Evolutionary conservation across 2,797 vertebrate genomes (phyloP), one percentile per base, ranked within the genome.

Genomic region (Pelodytes ibericus): DNA sequence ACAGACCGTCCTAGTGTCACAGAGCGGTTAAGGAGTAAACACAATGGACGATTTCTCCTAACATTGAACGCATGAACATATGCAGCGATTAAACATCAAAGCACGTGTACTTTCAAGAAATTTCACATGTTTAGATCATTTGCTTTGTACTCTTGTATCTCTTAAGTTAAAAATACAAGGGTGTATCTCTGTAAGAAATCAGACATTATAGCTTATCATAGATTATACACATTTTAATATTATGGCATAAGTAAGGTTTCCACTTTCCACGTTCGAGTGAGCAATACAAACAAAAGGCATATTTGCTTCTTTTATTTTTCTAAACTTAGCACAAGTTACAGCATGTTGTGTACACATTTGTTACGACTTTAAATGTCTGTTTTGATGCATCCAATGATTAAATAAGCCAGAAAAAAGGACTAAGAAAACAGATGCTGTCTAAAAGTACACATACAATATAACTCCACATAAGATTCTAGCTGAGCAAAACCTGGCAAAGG

Each of bases 371-470:
- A 7, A 22, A 15, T 47, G 11, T 60, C 3, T 62, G 31, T 39
- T 22, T 36, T 62, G 36, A 13, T n/a, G 13, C 31, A 36, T 62
- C 60, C 29, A 36, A 36, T 22, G 39, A 62, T 62, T 62, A 62
- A 36, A 13, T 11, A 62, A 18, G 2, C 31, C 58, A 60, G 16
- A 31, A 60, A 60, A 47, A 72, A 26, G n/a, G 4, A 31, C 41
- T 72, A 33, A 41, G 39, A 68, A 72, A 78, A 73, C 76, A 78
- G 76, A 72, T 78, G 75, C 58, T 58, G 62, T 18, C 56, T 20
- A 67, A 72, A 72, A 72, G 66, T 53, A 73, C 70, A 72, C 25
- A 30, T 20, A 49, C 33, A 27, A 60, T 30, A 66, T 39, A 26
- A 26, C 30, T 22, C 26, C 10, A 53, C 8, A 65, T 3, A 22